Percentiles rank a stretch among this genome's conserved stretches.
These are phyloP conservation scores for Entomobrya multifasciata DNA, from an alignment of 2,888 invertebrate genomes.

Conservation along the genomic window DNA sequence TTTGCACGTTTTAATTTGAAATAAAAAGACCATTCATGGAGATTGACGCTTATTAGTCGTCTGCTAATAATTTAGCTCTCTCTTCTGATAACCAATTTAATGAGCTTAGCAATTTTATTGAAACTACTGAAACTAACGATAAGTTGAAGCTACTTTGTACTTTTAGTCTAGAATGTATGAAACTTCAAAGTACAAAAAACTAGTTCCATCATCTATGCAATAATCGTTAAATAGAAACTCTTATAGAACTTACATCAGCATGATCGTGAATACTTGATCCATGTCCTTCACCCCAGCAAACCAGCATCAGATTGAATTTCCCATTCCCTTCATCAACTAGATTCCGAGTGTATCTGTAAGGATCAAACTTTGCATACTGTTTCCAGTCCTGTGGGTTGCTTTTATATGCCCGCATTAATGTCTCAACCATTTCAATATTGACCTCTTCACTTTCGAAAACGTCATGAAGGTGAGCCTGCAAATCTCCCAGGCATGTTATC, in stretches of 20 bases:
- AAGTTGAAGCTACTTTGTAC: too few species aligned
- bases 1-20: too few species aligned
- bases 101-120: too few species aligned
- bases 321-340: conserved; percentile 97
- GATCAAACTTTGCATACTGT: conserved; percentile 85
- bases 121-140: too few species aligned
- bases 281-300: conserved; percentile 98
- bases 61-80: too few species aligned
- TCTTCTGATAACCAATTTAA: too few species aligned
- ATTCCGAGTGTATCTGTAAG: conserved; percentile 94
- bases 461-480: conserved; percentile 85
- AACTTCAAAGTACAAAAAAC: too few species aligned
- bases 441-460: conserved; percentile 91
- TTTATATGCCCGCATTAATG: conserved; percentile 89
- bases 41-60: too few species aligned
- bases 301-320: conserved; percentile 96
- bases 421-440: conserved; percentile 93
- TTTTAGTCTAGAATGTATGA: too few species aligned
- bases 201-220: too few species aligned
- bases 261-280: conserved; percentile 98
- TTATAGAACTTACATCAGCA: conserved; percentile 85
- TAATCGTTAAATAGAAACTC: too few species aligned
- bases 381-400: conserved; percentile 95
- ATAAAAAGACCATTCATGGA: too few species aligned
- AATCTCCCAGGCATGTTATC: conserved; percentile 78